Evolutionary conservation across 2,888 invertebrate species (phyloP).

Genomic region (Ceriagrion tenellum): DNA sequence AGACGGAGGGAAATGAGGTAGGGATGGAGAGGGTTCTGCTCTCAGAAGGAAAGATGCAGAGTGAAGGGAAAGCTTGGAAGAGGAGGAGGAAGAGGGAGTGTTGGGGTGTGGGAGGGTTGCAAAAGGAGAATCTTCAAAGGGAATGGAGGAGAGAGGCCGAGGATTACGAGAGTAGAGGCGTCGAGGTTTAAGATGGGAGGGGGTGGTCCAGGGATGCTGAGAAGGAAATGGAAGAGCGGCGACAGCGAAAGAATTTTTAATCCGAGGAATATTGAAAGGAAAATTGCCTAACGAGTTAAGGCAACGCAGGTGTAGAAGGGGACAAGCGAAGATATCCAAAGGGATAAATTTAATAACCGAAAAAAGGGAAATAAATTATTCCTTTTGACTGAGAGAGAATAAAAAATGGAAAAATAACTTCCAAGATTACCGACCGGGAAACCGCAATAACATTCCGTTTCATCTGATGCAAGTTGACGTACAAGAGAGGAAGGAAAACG

Average conservation of each 20-base stretch:
- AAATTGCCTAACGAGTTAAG: conserved; percentile 41
- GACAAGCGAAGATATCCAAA: neutral
- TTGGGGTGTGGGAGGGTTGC: neutral
- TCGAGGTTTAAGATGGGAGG: neutral
- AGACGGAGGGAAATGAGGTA: neutral
- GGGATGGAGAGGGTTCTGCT: neutral
- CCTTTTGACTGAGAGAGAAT: neutral
- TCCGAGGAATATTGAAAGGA: conserved; percentile 39
- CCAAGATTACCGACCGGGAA: neutral
- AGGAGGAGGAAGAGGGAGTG: neutral
- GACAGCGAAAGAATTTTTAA: conserved; percentile 45
- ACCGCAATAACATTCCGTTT: neutral
- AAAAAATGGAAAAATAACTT: neutral
- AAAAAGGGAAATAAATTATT: neutral
- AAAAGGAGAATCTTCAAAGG: neutral
- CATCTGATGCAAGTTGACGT: neutral
- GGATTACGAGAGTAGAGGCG: neutral
- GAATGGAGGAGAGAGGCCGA: neutral
- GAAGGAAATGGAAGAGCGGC: neutral
- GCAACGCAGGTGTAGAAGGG: neutral
- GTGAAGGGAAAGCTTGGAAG: neutral
- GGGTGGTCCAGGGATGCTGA: neutral
- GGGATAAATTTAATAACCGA: conserved; percentile 31
- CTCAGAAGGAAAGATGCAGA: neutral
- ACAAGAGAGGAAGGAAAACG: neutral